phyloP scores from a whole-genome alignment of 2,113 vertebrate species.

The Scomber japonicus region DNA sequence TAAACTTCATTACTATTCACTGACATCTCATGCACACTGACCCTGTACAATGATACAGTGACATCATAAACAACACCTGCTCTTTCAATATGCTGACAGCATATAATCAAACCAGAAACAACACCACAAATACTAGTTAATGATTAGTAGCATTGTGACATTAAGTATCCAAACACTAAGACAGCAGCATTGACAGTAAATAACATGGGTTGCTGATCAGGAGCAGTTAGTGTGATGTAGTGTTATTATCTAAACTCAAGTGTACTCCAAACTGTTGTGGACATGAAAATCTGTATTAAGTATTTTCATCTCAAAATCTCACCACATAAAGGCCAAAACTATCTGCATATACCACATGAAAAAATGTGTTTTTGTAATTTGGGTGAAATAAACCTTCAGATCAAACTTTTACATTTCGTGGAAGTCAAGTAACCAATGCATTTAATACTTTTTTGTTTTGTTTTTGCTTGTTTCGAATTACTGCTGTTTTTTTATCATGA shows the following conservation, averaged over 20 bases:
- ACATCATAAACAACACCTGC: background rate
- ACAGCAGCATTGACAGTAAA: too few species aligned
- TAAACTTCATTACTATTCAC: constrained; percentile 14
- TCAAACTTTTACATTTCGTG: background rate
- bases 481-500: background rate
- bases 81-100: background rate
- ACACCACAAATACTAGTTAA: background rate
- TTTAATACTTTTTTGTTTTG: too few species aligned
- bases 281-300: too few species aligned
- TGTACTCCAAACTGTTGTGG: too few species aligned
- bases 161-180: too few species aligned
- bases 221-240: background rate
- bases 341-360: too few species aligned
- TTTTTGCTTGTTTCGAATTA: background rate
- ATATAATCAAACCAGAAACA: background rate
- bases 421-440: background rate
- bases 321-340: too few species aligned
- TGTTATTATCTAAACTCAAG: background rate
- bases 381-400: too few species aligned
- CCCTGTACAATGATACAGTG: background rate
- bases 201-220: background rate
- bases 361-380: too few species aligned
- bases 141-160: background rate
- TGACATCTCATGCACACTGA: background rate
- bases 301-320: too few species aligned